Evolutionary conservation across 2,888 invertebrate genomes (phyloP).

Genomic region (Cephalotes varians): DNA sequence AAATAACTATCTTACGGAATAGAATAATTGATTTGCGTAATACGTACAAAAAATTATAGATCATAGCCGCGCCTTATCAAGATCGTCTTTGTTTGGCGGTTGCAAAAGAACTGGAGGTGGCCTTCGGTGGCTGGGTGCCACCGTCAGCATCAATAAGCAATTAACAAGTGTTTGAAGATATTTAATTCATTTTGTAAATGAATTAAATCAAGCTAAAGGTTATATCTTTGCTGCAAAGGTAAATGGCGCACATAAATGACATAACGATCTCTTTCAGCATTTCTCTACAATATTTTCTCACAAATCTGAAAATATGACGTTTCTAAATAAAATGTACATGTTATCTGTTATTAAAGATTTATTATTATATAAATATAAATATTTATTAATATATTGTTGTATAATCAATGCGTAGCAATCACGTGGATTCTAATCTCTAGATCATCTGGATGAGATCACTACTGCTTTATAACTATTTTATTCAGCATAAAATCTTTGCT

Average conservation of each 20-base stretch:
- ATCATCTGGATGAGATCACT: constrained; percentile 27
- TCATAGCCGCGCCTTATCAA: constrained; percentile 91
- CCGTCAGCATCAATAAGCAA: constrained; percentile 79
- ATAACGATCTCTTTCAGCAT: not conserved
- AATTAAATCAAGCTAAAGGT: not conserved
- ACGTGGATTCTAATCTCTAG: constrained; percentile 1
- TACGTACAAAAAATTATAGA: constrained; percentile 85
- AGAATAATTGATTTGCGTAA: not conserved
- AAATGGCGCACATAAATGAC: not conserved
- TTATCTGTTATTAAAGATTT: constrained; percentile 6
- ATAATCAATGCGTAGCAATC: constrained; percentile 18
- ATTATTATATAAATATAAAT: constrained; percentile 15
- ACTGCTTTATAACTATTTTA: not conserved
- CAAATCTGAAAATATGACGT: not conserved
- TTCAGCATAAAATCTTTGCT: not conserved
- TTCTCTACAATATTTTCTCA: not conserved
- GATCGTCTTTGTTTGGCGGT: constrained; percentile 94
- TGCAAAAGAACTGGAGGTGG: constrained; percentile 91
- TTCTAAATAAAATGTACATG: not conserved
- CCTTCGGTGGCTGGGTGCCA: constrained; percentile 94
- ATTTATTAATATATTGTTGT: not conserved
- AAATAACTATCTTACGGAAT: too few species aligned
- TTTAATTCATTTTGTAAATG: not conserved
- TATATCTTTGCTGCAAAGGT: not conserved
- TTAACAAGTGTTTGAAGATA: not conserved